These are phyloP conservation scores for Eupithecia abbreviata DNA, from an alignment of 2,888 invertebrate species.

Conservation along the genomic window DNA sequence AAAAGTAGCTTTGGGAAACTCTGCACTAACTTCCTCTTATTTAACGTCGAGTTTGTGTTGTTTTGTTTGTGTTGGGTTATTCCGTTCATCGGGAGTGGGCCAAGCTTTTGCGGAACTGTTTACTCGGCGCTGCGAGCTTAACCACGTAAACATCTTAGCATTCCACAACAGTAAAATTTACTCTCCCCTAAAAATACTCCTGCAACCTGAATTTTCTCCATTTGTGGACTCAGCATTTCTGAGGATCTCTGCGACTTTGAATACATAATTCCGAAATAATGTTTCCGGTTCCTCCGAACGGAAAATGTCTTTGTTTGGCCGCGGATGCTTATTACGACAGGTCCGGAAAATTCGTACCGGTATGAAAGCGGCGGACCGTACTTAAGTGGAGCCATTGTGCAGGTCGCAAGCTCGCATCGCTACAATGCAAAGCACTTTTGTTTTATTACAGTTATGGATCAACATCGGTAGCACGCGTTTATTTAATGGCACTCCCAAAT, in stretches of 20 bases:
- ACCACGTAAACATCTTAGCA: slow-evolving; percentile 23
- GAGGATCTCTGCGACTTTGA: slow-evolving; percentile 58
- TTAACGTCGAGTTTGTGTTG: slow-evolving; percentile 21
- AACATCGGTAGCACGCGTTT: slow-evolving; percentile 71
- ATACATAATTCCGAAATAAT: slow-evolving; percentile 68
- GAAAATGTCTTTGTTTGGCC: slow-evolving; percentile 77
- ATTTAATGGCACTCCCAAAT: slow-evolving; percentile 66
- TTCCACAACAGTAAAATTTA: slow-evolving; percentile 25
- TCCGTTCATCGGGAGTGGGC: slow-evolving; percentile 28
- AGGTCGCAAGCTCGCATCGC: slow-evolving; percentile 55
- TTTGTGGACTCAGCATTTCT: slow-evolving; percentile 50
- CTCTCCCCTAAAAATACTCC: slow-evolving; percentile 27
- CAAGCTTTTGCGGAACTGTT: slow-evolving; percentile 31
- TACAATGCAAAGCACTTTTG: slow-evolving; percentile 74
- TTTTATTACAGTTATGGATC: slow-evolving; percentile 74
- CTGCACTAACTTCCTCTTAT: slow-evolving; percentile 22
- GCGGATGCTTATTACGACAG: slow-evolving; percentile 75
- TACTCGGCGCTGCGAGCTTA: slow-evolving; percentile 23
- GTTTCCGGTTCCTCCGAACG: slow-evolving; percentile 68
- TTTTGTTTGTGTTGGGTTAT: slow-evolving; percentile 34
- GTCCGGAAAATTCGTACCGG: slow-evolving; percentile 71
- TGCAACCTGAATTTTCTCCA: slow-evolving; percentile 40
- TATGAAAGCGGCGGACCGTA: slow-evolving; percentile 73
- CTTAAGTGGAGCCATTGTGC: slow-evolving; percentile 76
- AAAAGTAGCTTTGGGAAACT: slow-evolving; percentile 26